Percentiles rank a stretch among this genome's conserved stretches.
These are phyloP conservation scores for Hyperoplus immaculatus DNA, from an alignment of 2,797 vertebrate genomes.

Conservation along the genomic window DNA sequence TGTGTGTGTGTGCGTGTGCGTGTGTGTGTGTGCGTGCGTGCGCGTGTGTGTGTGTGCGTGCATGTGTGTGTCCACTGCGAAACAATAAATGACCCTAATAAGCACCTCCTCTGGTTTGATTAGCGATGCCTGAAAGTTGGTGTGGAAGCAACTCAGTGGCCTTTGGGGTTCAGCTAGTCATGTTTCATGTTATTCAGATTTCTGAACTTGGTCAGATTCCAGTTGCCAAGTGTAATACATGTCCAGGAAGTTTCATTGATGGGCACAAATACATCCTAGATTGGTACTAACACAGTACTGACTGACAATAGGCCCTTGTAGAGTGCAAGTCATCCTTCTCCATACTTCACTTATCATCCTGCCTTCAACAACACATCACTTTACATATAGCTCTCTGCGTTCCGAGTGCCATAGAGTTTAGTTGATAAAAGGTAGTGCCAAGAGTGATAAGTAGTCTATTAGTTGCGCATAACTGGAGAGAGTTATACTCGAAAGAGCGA, in stretches of 20 bases:
- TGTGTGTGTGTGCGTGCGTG: slow-evolving; percentile 10
- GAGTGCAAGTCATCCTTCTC: slow-evolving; percentile 2
- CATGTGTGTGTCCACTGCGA: background rate
- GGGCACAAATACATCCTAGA: background rate
- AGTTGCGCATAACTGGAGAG: background rate
- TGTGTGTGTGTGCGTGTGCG: background rate
- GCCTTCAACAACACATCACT: slow-evolving; percentile 16
- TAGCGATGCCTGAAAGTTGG: slow-evolving; percentile 26
- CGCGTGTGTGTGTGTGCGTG: slow-evolving; percentile 1
- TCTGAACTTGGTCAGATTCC: slow-evolving; percentile 16
- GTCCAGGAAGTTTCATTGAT: background rate
- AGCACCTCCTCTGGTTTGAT: slow-evolving; percentile 51
- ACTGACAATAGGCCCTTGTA: background rate
- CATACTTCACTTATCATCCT: slow-evolving; percentile 3
- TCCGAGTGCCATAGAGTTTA: slow-evolving; percentile 4
- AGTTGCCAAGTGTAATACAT: slow-evolving; percentile 9
- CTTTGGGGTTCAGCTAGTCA: slow-evolving; percentile 18
- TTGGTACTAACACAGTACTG: background rate
- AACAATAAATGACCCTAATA: slow-evolving; percentile 39
- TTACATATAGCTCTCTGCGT: slow-evolving; percentile 19
- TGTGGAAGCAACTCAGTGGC: slow-evolving; percentile 32
- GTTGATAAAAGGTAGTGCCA: slow-evolving; percentile 10
- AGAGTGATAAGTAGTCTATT: slow-evolving; percentile 5
- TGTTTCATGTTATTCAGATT: slow-evolving; percentile 12
- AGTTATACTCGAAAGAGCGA: background rate